phyloP scores from a whole-genome alignment of 2,797 vertebrate genomes.

The Alectoris magna region DNA sequence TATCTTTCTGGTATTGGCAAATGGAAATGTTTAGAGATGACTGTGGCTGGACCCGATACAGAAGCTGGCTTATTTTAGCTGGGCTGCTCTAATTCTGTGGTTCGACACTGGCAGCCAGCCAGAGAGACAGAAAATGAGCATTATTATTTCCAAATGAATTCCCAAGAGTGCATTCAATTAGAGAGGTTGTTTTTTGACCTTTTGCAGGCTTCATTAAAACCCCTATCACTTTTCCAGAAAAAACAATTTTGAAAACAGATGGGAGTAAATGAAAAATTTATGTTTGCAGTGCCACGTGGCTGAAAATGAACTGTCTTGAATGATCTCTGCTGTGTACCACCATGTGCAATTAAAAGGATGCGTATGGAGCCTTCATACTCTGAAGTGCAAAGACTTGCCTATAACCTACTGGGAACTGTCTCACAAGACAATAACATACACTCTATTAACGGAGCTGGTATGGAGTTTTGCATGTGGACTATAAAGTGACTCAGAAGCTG shows the following conservation, averaged over 20 bases:
- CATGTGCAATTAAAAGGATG: not conserved
- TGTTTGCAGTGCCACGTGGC: not conserved
- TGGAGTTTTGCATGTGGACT: not conserved
- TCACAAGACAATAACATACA: slow-evolving; percentile 1
- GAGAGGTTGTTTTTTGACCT: slow-evolving; percentile 34
- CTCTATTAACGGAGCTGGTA: not conserved
- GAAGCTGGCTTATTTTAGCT: slow-evolving; percentile 17
- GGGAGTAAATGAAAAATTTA: slow-evolving; percentile 7
- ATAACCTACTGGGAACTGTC: not conserved
- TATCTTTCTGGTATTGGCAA: not conserved
- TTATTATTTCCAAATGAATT: slow-evolving; percentile 29
- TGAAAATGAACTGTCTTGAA: not conserved
- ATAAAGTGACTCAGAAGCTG: not conserved
- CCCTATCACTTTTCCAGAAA: slow-evolving; percentile 36
- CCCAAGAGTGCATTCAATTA: slow-evolving; percentile 30
- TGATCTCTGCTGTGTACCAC: not conserved
- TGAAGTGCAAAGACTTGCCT: slow-evolving; percentile 17
- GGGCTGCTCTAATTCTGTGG: slow-evolving; percentile 27
- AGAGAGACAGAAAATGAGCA: slow-evolving; percentile 23
- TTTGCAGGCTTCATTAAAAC: slow-evolving; percentile 14
- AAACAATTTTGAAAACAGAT: slow-evolving; percentile 20
- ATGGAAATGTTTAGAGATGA: not conserved
- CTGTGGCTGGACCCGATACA: not conserved
- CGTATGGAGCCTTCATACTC: not conserved
- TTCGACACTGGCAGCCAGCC: slow-evolving; percentile 38